Conservation (phyloP, 2,113 vertebrate species). For the Sander lucioperca region DNA sequence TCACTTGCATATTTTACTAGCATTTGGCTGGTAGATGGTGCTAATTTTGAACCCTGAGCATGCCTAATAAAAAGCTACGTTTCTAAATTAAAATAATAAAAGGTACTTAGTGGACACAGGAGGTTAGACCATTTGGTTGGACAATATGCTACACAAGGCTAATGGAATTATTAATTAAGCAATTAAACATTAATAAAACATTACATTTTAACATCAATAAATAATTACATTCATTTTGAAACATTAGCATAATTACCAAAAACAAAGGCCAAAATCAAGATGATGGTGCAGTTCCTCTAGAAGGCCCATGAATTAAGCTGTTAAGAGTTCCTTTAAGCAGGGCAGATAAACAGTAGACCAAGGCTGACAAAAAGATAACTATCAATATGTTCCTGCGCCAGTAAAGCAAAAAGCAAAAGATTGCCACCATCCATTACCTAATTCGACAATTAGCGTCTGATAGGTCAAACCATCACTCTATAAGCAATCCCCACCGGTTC, state of each 20-base stretch:
- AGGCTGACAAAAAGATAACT: neutral
- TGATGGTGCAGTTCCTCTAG: neutral
- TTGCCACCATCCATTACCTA: neutral
- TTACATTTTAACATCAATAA: constrained; percentile 53
- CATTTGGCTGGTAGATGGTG: too few species aligned
- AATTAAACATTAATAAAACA: constrained; percentile 51
- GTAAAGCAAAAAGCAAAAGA: neutral
- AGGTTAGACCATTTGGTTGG: constrained; percentile 1
- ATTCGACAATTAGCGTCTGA: neutral
- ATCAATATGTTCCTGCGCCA: neutral
- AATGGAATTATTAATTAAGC: constrained; percentile 48
- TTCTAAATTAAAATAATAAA: neutral
- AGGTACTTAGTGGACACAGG: neutral
- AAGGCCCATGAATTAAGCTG: neutral
- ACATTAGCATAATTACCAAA: constrained; percentile 32
- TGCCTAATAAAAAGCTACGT: neutral
- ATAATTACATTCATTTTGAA: constrained; percentile 1
- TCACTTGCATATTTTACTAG: too few species aligned
- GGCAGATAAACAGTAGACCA: neutral
- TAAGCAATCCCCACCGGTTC: neutral
- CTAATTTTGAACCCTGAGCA: neutral
- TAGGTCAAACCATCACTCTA: neutral
- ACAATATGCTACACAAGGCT: constrained; percentile 12
- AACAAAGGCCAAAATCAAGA: neutral
- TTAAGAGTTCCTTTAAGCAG: neutral